These are phyloP conservation scores for Merops nubicus DNA, from an alignment of 2,113 vertebrate species.

Conservation along the genomic window DNA sequence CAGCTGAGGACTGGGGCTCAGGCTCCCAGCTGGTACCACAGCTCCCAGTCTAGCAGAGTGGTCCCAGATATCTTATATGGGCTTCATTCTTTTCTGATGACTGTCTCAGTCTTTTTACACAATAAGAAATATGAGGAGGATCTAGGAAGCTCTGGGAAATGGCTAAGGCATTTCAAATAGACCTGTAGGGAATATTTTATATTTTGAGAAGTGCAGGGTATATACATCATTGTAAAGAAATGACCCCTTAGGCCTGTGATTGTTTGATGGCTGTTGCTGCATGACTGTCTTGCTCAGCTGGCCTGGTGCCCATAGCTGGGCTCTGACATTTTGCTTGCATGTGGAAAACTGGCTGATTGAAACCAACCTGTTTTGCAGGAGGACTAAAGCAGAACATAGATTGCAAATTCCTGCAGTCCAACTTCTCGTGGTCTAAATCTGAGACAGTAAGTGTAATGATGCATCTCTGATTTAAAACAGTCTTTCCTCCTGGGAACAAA, in stretches of 20 bases:
- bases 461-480: background rate
- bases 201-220: background rate
- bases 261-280: background rate
- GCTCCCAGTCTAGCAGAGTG: background rate
- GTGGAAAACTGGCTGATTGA: background rate
- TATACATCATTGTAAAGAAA: background rate
- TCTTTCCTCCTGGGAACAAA: background rate
- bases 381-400: constrained; percentile 66
- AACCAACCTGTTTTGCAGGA: constrained; percentile 58
- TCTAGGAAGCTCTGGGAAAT: background rate
- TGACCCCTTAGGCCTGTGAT: background rate
- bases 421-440: constrained; percentile 32
- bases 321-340: background rate
- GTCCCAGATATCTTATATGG: background rate
- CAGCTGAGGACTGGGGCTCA: background rate
- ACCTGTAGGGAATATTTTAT: background rate
- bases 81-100: background rate
- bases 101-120: background rate
- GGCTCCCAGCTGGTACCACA: background rate
- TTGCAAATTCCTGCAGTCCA: constrained; percentile 54
- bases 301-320: background rate
- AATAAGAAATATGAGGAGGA: background rate
- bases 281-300: background rate
- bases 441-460: constrained; percentile 54
- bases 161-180: background rate